A percentile compares a stretch with the other conserved stretches of the same genome.
phyloP scores from a whole-genome alignment of 2,113 vertebrate genomes.

The Ameiurus melas region DNA sequence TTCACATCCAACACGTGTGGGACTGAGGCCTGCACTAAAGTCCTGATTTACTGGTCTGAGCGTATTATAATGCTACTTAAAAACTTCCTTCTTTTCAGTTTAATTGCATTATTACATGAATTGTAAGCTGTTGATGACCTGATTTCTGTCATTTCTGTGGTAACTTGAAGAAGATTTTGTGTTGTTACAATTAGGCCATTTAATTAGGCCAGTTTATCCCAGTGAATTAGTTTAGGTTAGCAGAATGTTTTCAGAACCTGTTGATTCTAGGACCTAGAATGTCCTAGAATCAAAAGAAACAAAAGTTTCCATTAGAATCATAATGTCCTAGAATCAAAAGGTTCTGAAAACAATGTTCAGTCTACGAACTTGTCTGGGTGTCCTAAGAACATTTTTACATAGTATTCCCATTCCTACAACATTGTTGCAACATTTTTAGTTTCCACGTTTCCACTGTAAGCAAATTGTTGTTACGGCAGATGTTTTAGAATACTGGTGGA shows the following conservation, averaged over 20 bases:
- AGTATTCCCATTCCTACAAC: neutral
- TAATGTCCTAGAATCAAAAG: no score
- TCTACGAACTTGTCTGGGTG: neutral
- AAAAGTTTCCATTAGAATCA: no score
- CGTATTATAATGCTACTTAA: constrained; percentile 20
- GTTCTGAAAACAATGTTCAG: no score
- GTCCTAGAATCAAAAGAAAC: no score
- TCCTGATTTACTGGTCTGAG: neutral
- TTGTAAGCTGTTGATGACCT: neutral
- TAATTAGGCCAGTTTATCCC: neutral
- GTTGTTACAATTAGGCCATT: neutral
- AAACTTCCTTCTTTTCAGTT: neutral
- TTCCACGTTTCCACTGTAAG: neutral
- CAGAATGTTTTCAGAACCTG: neutral
- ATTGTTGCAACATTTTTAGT: neutral
- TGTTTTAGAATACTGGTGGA: neutral
- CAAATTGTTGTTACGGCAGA: neutral
- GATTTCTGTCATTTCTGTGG: neutral
- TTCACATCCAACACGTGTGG: constrained; percentile 28
- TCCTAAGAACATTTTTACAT: neutral
- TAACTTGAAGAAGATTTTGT: neutral
- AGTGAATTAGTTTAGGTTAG: neutral
- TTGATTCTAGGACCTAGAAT: neutral
- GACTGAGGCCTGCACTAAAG: neutral
- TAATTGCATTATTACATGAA: neutral